Percentiles rank a stretch among this genome's conserved stretches.
Conservation (phyloP, 2,113 vertebrate species). For the Ameiurus melas region DNA sequence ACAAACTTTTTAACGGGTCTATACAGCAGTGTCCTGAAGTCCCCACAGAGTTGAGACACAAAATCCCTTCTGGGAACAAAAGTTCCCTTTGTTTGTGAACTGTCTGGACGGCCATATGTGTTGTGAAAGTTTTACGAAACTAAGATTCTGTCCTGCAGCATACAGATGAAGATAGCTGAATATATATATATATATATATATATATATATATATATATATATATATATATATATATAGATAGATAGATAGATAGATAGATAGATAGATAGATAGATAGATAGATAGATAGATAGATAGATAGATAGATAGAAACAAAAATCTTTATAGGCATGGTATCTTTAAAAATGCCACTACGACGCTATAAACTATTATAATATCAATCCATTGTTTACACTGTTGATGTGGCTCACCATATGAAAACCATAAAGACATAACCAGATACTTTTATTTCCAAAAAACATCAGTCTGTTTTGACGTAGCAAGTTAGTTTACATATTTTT, state of each 20-base stretch:
- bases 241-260: too few species aligned
- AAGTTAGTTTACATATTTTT: background rate
- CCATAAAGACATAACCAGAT: background rate
- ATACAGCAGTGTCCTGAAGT: conserved; percentile 67
- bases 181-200: background rate
- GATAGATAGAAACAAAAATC: too few species aligned
- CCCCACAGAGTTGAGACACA: conserved; percentile 62
- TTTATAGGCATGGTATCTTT: background rate
- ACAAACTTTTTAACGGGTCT: conserved; percentile 76
- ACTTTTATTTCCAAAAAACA: background rate
- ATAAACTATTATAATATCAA: background rate
- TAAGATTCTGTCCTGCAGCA: background rate
- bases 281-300: too few species aligned
- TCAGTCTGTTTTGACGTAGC: background rate
- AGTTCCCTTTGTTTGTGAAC: conserved; percentile 71
- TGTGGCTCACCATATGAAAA: background rate
- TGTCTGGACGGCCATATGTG: conserved; percentile 59
- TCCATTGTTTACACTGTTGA: background rate
- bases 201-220: background rate
- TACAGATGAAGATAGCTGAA: background rate
- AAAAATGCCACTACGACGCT: background rate
- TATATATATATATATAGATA: background rate
- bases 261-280: too few species aligned
- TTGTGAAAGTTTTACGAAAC: conserved; percentile 33
- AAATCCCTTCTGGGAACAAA: conserved; percentile 61